Base-by-base conservation (phyloP, 2,797 vertebrate genomes). In the Brachyalestes nurse region DNA sequence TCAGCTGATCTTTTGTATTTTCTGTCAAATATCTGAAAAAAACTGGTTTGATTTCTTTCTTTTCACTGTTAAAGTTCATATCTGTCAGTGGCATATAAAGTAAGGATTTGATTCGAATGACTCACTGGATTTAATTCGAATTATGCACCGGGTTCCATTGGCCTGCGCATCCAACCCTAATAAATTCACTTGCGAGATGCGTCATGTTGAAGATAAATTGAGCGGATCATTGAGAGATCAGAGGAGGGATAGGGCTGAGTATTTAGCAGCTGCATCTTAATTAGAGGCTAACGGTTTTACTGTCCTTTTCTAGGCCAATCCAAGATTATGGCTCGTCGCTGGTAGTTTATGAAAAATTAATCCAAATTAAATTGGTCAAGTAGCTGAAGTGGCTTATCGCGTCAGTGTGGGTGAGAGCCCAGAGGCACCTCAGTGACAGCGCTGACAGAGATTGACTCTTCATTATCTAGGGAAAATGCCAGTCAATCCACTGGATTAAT, bases 341-440 rank as follows among this genome's bases (percentile, higher is more conserved):
- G 69, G 70, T 81, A 75, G 81, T 86, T 87, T 81, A 82, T 75
- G 74, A 67, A 87, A 82, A 82, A 82, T 78, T 82, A 82, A 82
- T 86, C 83, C 84, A 75, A 87, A 87, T 83, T 79, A 87, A 84
- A 82, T 83, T 81, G 82, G 81, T 84, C 74, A 83, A 83, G 72
- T 83, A 83, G 81, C 75, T 83, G 81, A 83, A 84, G 80, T 75
- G 74, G 64, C 79, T 85, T 84, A 83, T 86, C 61, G 34, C 74
- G 81, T 81, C 84, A 51, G 72, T 58, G 79, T 75, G 72, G 77
- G 78, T 75, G 73, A 76, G 75, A 66, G 82, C 66, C 78, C 80
- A 61, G 23, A 62, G 72, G 61, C 47, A 55, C 72, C 72, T 79
- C 62, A 1, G 65, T 72, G 76, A 64, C 66, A 77, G 75, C 62